phyloP scores from a whole-genome alignment of 2,888 invertebrate genomes.

The Oconnorella tubifera region DNA sequence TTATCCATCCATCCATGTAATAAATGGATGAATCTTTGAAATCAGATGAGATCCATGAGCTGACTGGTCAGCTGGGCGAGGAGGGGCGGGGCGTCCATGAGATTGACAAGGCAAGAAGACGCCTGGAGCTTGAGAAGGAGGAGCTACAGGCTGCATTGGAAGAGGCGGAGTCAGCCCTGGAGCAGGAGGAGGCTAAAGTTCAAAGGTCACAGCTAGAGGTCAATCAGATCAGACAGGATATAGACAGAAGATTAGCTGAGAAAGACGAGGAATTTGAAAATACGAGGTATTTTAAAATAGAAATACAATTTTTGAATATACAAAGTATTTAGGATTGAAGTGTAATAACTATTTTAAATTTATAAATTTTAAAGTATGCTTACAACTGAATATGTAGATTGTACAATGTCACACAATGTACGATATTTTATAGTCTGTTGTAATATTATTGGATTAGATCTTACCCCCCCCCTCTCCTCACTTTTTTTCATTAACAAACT shows the following conservation, averaged over 20 bases:
- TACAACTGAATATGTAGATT: no score
- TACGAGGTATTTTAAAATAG: slow-evolving; percentile 70
- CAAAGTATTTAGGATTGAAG: no score
- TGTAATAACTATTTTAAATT: no score
- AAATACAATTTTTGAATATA: no score
- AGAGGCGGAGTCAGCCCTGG: slow-evolving; percentile 97
- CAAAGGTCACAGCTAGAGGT: slow-evolving; percentile 90
- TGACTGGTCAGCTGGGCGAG: slow-evolving; percentile 98
- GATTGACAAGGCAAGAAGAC: slow-evolving; percentile 96
- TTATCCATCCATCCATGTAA: not conserved
- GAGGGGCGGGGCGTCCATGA: slow-evolving; percentile 99
- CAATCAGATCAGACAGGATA: slow-evolving; percentile 97
- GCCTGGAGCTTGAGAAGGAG: slow-evolving; percentile 98
- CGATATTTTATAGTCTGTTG: no score
- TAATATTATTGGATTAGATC: no score
- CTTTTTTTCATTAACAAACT: no score
- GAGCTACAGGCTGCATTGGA: slow-evolving; percentile 98
- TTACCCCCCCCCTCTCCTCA: no score
- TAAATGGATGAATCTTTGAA: no score
- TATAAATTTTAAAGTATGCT: no score
- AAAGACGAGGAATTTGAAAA: slow-evolving; percentile 99
- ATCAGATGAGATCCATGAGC: slow-evolving; percentile 98
- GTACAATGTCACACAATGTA: not conserved
- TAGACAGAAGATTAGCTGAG: slow-evolving; percentile 98
- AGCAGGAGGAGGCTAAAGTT: slow-evolving; percentile 97